phyloP scores from a whole-genome alignment of 1,140 invertebrate genomes.

The Drosophila melanica region DNA sequence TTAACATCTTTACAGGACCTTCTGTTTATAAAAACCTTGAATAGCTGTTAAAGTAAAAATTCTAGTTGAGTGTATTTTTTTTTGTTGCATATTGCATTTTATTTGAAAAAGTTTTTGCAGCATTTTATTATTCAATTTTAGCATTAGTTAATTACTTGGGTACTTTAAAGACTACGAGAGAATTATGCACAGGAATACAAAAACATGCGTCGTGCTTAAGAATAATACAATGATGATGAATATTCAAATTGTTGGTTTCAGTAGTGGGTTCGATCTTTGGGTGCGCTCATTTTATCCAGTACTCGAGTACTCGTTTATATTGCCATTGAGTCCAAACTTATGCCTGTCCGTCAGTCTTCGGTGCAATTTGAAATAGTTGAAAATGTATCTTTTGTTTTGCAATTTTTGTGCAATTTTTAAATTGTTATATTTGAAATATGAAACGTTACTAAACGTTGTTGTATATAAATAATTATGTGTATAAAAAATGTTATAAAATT shows the following conservation, averaged over 20 bases:
- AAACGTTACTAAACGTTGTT: conserved; percentile 38
- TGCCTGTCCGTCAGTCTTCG: conserved; percentile 61
- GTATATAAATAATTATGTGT: conserved; percentile 71
- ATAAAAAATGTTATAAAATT: conserved; percentile 49
- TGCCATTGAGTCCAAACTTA: conserved; percentile 47
- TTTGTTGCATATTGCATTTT: conserved; percentile 41
- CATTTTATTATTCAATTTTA: conserved; percentile 38
- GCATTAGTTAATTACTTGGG: conserved; percentile 52
- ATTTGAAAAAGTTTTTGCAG: conserved; percentile 49
- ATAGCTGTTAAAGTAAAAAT: neutral
- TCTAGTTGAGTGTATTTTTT: neutral
- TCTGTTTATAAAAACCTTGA: neutral
- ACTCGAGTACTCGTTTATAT: conserved; percentile 31
- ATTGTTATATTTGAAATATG: conserved; percentile 51
- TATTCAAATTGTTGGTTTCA: conserved; percentile 28
- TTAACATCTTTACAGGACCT: neutral
- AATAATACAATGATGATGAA: conserved; percentile 34
- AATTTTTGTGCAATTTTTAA: conserved; percentile 37
- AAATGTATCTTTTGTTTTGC: conserved; percentile 7
- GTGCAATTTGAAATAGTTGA: conserved; percentile 45
- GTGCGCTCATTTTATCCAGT: conserved; percentile 58
- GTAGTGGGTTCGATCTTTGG: conserved; percentile 61
- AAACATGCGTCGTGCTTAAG: conserved; percentile 28
- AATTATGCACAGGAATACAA: conserved; percentile 38
- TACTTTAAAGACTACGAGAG: conserved; percentile 45